Percentiles rank a stretch among this genome's conserved stretches.
Conservation (phyloP, 2,113 vertebrate species). For the Heloderma charlesbogerti region DNA sequence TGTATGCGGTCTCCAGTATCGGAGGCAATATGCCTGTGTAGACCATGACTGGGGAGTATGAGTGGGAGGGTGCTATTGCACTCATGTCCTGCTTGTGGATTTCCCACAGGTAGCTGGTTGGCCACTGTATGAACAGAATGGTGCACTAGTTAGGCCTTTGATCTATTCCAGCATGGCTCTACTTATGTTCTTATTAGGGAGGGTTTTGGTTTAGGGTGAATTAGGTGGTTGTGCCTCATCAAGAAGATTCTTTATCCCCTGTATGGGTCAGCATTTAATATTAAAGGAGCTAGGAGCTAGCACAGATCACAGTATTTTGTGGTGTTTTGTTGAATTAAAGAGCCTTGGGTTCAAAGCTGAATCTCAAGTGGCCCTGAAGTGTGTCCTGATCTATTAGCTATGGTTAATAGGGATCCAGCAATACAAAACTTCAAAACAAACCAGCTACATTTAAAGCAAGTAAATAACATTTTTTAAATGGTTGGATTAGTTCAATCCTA, state of each 20-base stretch:
- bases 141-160: too few relatives aligned
- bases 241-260: background rate
- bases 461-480: background rate
- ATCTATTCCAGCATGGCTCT: too few relatives aligned
- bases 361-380: background rate
- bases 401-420: background rate
- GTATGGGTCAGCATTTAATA: background rate
- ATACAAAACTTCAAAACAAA: slow-evolving; percentile 17
- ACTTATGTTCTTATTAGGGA: background rate
- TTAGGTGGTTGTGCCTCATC: background rate
- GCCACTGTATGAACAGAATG: too few relatives aligned
- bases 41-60: too few relatives aligned
- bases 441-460: background rate
- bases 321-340: background rate
- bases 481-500: slow-evolving; percentile 30
- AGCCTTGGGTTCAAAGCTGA: background rate
- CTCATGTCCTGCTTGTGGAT: too few relatives aligned
- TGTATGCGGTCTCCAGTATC: too few relatives aligned
- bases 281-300: background rate
- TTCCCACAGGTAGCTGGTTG: too few relatives aligned
- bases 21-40: too few relatives aligned
- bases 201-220: background rate
- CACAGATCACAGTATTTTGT: background rate
- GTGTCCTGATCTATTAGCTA: background rate
- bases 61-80: too few relatives aligned